Conservation (phyloP, 2,113 vertebrate genomes). For the Melanostigma gelatinosum region DNA sequence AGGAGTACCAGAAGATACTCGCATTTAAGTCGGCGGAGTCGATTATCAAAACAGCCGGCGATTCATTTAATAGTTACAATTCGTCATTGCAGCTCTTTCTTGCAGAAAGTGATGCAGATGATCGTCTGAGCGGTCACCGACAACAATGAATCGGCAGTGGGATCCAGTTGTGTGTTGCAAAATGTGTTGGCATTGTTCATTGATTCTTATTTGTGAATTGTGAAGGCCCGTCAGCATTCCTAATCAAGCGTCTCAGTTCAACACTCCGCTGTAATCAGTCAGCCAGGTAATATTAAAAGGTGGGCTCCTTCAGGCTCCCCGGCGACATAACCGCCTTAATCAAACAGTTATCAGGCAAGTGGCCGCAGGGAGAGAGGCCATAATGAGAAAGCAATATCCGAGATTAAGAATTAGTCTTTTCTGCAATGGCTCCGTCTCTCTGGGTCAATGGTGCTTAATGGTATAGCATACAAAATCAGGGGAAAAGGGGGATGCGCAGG, state of each 20-base stretch:
- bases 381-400: constrained; percentile 79
- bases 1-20: neutral
- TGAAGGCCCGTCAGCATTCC: constrained; percentile 56
- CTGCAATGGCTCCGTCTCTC: constrained; percentile 63
- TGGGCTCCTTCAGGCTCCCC: constrained; percentile 69
- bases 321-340: constrained; percentile 80
- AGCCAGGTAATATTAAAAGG: constrained; percentile 81
- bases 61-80: neutral
- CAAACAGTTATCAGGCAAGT: constrained; percentile 76
- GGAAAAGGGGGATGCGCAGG: constrained; percentile 2
- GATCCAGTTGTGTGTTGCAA: constrained; percentile 4
- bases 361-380: constrained; percentile 65
- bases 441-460: constrained; percentile 56
- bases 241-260: constrained; percentile 74
- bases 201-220: constrained; percentile 61
- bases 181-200: constrained; percentile 62
- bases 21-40: neutral
- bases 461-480: constrained; percentile 40
- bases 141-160: constrained; percentile 2
- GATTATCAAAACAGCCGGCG: neutral
- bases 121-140: neutral
- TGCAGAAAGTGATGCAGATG: neutral
- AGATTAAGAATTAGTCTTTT: constrained; percentile 76
- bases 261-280: constrained; percentile 72
- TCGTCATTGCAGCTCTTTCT: neutral